Evolutionary conservation across 1,140 invertebrate species (phyloP).

Genomic region (Antheraea mylitta): DNA sequence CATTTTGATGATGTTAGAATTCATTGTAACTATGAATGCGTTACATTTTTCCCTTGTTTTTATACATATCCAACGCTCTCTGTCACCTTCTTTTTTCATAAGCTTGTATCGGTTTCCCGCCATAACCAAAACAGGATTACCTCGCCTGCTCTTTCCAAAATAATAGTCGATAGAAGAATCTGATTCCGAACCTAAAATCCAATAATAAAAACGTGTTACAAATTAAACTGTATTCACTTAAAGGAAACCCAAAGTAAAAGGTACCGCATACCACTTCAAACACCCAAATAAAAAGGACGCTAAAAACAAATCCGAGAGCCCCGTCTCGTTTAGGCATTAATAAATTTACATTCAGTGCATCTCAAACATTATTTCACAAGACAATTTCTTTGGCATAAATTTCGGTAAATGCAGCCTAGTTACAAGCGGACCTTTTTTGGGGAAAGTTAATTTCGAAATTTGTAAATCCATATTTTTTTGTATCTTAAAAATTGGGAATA

Average conservation of each 20-base stretch:
- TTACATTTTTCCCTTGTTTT: slow-evolving; percentile 35
- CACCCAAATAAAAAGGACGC: not conserved
- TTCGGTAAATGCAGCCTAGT: too few species aligned
- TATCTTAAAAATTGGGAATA: too few species aligned
- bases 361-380: too few species aligned
- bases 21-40: slow-evolving; percentile 34
- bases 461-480: too few species aligned
- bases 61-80: slow-evolving; percentile 39
- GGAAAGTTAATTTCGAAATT: too few species aligned
- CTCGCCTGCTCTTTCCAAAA: slow-evolving; percentile 33
- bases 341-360: too few species aligned
- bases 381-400: too few species aligned
- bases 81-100: slow-evolving; percentile 25
- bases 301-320: too few species aligned
- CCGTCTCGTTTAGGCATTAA: too few species aligned
- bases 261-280: not conserved
- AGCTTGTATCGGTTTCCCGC: slow-evolving; percentile 33
- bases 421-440: too few species aligned
- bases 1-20: slow-evolving; percentile 30
- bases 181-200: slow-evolving; percentile 22
- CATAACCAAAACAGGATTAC: slow-evolving; percentile 35
- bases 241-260: not conserved
- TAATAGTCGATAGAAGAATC: slow-evolving; percentile 27
- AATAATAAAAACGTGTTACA: not conserved
- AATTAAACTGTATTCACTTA: not conserved